phyloP scores from a whole-genome alignment of 2,113 vertebrate genomes.

The Rhombomys opimus region DNA sequence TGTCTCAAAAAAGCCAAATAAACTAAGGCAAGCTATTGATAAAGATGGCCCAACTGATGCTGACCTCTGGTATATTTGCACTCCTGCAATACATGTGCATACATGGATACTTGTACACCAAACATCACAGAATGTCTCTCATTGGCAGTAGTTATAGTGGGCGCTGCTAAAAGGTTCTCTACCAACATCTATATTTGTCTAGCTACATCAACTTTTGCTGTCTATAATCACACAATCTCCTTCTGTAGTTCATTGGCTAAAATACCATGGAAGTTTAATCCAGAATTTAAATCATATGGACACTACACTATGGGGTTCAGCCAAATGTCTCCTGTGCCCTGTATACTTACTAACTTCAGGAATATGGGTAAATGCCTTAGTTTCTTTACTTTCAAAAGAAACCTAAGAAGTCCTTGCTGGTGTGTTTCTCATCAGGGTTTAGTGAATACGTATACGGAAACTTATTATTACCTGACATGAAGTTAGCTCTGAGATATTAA shows the following conservation, averaged over 20 bases:
- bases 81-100: not conserved
- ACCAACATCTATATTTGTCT: not conserved
- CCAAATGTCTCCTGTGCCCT: not conserved
- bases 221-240: not conserved
- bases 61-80: not conserved
- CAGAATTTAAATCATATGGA: not conserved
- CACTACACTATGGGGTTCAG: not conserved
- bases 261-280: not conserved
- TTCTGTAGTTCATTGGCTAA: not conserved
- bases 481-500: not conserved
- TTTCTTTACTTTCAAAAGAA: not conserved
- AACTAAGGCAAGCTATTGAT: not conserved
- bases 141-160: not conserved
- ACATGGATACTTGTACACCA: not conserved
- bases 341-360: not conserved
- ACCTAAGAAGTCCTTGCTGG: not conserved
- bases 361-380: not conserved
- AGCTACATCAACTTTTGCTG: not conserved
- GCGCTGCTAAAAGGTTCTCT: not conserved
- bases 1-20: not conserved
- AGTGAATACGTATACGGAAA: not conserved
- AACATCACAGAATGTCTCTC: not conserved
- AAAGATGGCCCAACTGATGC: not conserved
- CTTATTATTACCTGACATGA: not conserved
- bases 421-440: not conserved